These are phyloP conservation scores for Zosterops pallidus DNA, from an alignment of 2,113 vertebrate species.

Conservation along the genomic window DNA sequence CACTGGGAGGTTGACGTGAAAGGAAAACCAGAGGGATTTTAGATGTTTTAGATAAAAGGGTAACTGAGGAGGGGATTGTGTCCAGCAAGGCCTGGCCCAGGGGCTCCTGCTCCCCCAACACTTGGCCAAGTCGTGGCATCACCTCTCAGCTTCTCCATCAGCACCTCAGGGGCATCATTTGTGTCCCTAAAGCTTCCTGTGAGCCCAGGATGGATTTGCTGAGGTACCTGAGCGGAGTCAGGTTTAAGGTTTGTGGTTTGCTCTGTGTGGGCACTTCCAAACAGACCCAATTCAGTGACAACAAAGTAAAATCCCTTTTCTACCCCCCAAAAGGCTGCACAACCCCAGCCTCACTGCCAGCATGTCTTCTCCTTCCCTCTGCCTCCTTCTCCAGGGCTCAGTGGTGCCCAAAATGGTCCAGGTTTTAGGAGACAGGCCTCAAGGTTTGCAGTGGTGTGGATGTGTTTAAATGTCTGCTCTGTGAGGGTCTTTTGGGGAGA, in stretches of 20 bases:
- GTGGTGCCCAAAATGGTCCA: background rate
- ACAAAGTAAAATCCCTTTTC: background rate
- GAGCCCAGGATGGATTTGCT: background rate
- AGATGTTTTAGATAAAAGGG: background rate
- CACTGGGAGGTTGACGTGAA: background rate
- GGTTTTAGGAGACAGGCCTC: background rate
- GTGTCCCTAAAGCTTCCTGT: background rate
- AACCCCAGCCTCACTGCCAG: background rate
- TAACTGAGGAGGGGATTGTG: background rate
- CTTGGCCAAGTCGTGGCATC: background rate
- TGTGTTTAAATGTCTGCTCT: background rate
- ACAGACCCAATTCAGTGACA: background rate
- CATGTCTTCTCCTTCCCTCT: background rate
- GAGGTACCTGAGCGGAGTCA: background rate
- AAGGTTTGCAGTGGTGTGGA: background rate
- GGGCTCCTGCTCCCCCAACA: accelerated
- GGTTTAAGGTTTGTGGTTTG: background rate
- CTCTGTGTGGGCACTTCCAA: background rate
- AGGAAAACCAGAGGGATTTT: background rate
- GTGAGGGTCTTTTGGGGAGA: background rate
- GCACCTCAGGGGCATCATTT: accelerated
- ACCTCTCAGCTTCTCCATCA: background rate
- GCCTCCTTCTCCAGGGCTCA: background rate
- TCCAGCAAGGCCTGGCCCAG: background rate
- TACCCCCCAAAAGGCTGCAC: background rate